Evolutionary conservation across 2,797 vertebrate species (phyloP), one percentile per base, ranked within the genome.

Genomic region (Sylvilagus floridanus): DNA sequence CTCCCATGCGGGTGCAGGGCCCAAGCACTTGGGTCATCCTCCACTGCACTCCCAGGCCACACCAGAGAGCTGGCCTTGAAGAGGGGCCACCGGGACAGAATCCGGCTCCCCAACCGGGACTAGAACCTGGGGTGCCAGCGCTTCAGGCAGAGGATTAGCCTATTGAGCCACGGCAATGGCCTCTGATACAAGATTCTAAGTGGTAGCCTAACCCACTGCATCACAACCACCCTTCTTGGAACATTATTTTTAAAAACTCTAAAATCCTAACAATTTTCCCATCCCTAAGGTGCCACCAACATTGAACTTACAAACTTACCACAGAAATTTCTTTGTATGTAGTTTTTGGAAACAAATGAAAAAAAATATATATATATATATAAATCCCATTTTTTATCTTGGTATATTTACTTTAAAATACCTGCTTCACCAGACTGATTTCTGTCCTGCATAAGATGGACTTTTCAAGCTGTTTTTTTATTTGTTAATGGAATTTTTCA

Each of bases 251-350:
- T 50, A 65, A 91, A 88, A 83, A 73, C 1, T 71, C 32, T 60
- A 66, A 87, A 88, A 79, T 32, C 22, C 37, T 82, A 47, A 6
- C 28, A 65, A 10, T 42, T 76, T 13, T 79, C 32, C 8, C 28
- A 13, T 86, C 35, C 3, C 66, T 76, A 60, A 22, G 17, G 12
- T 79, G 84, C 77, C 4, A 68, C 24, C 9, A 71, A 30, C 57
- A 78, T 84, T 93, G 54, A 91, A 71, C 60, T 90, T 87, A 69
- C 9, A 73, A 69, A 88, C 62, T 72, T 78, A 63, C 7, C 63
- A 21, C 4, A 93, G 21, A 42, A 16, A 24, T 75, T 60, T 26
- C 17, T 73, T 91, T 76, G 26, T 32, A 62, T 54, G 14, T 10
- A 72, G 12, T 12, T 30, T 47, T 72, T 79, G 42, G 72, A 78